Conservation (phyloP, 2,113 vertebrate species). For the Macroglossus sobrinus region DNA sequence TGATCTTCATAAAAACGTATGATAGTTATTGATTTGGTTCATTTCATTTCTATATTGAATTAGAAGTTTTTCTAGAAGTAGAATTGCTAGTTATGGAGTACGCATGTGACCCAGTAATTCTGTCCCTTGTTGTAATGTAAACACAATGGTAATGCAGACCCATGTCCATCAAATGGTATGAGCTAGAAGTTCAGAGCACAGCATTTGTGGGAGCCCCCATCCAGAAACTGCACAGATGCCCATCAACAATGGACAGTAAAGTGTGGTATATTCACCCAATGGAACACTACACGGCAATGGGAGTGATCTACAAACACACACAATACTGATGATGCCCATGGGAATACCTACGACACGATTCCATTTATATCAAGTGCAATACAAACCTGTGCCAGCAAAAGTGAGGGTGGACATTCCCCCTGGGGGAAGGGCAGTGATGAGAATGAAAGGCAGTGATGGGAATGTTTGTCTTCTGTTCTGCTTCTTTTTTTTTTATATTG, state of each 20-base stretch:
- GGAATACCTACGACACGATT: accelerated
- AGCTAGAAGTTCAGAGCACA: background rate
- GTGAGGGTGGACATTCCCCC: background rate
- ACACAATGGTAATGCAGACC: background rate
- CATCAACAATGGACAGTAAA: background rate
- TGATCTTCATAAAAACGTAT: background rate
- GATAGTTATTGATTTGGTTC: background rate
- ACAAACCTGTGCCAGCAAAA: background rate
- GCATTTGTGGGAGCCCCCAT: background rate
- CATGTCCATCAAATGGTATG: background rate
- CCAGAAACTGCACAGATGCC: background rate
- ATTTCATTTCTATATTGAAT: background rate
- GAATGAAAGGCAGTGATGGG: too few species aligned
- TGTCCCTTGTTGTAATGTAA: background rate
- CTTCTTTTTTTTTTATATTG: background rate
- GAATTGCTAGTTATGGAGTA: background rate
- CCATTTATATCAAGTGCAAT: background rate
- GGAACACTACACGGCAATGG: background rate
- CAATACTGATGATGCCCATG: accelerated
- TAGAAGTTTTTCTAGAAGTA: background rate
- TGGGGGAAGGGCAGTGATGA: too few species aligned
- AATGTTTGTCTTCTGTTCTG: background rate
- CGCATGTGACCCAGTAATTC: background rate
- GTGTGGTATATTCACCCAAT: background rate
- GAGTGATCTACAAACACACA: background rate